These are phyloP conservation scores for Myxocyprinus asiaticus DNA, from an alignment of 2,113 vertebrate species.

Conservation along the genomic window DNA sequence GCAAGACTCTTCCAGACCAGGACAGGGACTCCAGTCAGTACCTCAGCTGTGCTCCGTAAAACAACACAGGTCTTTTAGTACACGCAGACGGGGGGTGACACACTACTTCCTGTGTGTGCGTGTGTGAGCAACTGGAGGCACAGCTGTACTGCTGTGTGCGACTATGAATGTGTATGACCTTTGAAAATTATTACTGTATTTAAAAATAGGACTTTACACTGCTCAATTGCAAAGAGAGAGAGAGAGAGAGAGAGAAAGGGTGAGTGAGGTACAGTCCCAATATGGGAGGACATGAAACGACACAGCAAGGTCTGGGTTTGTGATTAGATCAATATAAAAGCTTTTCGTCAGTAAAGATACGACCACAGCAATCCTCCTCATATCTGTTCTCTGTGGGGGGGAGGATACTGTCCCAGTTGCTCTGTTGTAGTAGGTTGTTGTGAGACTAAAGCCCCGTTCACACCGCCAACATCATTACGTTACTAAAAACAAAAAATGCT, in stretches of 20 bases:
- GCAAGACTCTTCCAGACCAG: slow-evolving; percentile 11
- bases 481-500: too few species aligned
- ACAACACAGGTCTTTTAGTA: slow-evolving; percentile 49
- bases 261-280: too few species aligned
- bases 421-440: neutral
- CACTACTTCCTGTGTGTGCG: slow-evolving; percentile 46
- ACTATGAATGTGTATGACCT: neutral
- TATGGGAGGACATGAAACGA: slow-evolving; percentile 4
- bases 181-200: slow-evolving; percentile 20
- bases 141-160: slow-evolving; percentile 50
- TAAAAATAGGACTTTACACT: neutral
- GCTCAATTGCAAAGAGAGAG: neutral
- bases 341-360: slow-evolving; percentile 1
- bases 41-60: slow-evolving; percentile 49
- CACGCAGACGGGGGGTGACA: slow-evolving; percentile 23
- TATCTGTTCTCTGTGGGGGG: slow-evolving; percentile 17
- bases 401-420: neutral
- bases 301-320: neutral
- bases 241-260: neutral
- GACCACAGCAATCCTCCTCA: slow-evolving; percentile 34
- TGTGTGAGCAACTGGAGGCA: slow-evolving; percentile 51
- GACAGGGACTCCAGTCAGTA: slow-evolving; percentile 40
- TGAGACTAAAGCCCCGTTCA: neutral
- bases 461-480: too few species aligned
- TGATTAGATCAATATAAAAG: slow-evolving; percentile 28